Percentiles rank a stretch among this genome's conserved stretches.
Evolutionary conservation across 2,888 invertebrate species (phyloP).

Genomic region (Fragum fragum): DNA sequence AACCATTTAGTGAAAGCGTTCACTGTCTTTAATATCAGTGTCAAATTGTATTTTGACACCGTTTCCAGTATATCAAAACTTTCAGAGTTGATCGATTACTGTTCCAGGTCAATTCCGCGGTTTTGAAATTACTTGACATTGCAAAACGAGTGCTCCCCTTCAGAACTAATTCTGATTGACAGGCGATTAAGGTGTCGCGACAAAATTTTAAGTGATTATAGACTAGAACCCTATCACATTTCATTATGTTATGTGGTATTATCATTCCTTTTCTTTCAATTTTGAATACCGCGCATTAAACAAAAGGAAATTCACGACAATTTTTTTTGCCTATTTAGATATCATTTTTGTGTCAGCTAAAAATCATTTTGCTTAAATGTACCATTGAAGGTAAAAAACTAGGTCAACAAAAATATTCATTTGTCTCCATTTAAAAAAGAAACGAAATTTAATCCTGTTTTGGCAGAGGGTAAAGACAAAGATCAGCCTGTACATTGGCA

Average conservation of each 20-base stretch:
- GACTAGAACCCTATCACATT: constrained; percentile 18
- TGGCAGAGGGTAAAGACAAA: too few relatives aligned
- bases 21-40: background rate
- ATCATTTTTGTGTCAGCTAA: too few relatives aligned
- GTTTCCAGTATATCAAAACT: background rate
- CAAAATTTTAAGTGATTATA: constrained; percentile 30
- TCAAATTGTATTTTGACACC: constrained; percentile 3
- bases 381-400: too few relatives aligned
- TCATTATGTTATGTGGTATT: constrained; percentile 20
- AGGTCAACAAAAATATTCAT: too few relatives aligned
- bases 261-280: background rate
- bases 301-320: too few relatives aligned
- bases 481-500: too few relatives aligned
- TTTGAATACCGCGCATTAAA: too few relatives aligned
- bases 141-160: background rate
- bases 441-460: too few relatives aligned
- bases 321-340: too few relatives aligned
- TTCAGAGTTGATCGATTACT: constrained; percentile 4
- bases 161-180: constrained; percentile 38
- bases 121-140: background rate
- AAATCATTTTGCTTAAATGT: too few relatives aligned
- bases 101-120: constrained; percentile 5
- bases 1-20: too few relatives aligned
- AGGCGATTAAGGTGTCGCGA: constrained; percentile 51
- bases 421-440: too few relatives aligned